These are phyloP conservation scores for Triplophysa siluroides DNA, from an alignment of 2,113 vertebrate genomes.

Conservation along the genomic window DNA sequence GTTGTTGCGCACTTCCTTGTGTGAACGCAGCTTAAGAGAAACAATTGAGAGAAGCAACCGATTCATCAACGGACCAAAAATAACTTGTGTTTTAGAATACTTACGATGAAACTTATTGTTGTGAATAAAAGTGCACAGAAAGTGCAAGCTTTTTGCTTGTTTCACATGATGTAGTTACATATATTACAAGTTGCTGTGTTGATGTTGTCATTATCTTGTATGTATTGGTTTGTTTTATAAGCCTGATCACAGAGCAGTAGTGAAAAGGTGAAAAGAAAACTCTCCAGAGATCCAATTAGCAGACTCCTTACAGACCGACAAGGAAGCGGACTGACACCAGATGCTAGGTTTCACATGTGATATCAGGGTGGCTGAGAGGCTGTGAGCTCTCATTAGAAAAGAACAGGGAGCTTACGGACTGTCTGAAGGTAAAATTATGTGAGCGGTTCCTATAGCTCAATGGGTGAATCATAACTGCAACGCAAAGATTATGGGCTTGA, in stretches of 20 bases:
- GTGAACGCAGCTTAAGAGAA: too few relatives aligned
- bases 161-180: not conserved
- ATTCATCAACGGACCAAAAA: too few relatives aligned
- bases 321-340: conserved; percentile 3
- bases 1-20: too few relatives aligned
- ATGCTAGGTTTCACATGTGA: conserved; percentile 7
- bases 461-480: too few relatives aligned
- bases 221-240: not conserved
- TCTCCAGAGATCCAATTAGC: conserved; percentile 19
- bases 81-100: too few relatives aligned
- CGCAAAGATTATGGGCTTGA: too few relatives aligned
- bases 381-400: not conserved
- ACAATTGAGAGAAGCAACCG: too few relatives aligned
- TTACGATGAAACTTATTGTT: too few relatives aligned
- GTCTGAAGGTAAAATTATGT: not conserved
- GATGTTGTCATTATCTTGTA: not conserved
- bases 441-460: too few relatives aligned
- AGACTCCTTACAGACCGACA: conserved; percentile 10
- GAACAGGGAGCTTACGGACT: not conserved
- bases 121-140: not conserved
- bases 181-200: not conserved
- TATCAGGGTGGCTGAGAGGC: not conserved
- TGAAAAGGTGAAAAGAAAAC: conserved; percentile 17
- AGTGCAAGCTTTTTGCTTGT: not conserved
- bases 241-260: not conserved